Evolutionary conservation across 2,797 vertebrate genomes (phyloP).

Genomic region (Helostoma temminkii): DNA sequence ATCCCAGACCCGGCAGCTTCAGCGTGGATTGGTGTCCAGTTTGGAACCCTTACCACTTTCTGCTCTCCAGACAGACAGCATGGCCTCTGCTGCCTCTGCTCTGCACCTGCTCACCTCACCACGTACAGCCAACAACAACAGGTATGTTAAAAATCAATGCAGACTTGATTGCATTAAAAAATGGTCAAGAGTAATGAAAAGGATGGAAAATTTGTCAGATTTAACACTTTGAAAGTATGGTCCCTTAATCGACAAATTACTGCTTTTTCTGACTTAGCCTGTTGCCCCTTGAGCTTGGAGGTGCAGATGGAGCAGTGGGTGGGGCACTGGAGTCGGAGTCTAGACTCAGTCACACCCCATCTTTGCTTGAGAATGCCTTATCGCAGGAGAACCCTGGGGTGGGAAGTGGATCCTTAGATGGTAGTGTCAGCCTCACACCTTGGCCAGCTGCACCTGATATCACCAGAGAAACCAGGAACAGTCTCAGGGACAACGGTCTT

Average conservation of each 20-base stretch:
- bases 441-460: conserved; percentile 99
- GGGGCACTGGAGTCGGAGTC: conserved; percentile 80
- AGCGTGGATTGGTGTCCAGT: conserved; percentile 66
- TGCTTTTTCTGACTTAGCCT: conserved; percentile 68
- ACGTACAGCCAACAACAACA: conserved; percentile 78
- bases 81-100: conserved; percentile 95
- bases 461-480: conserved; percentile 95
- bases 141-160: conserved; percentile 52
- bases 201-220: not conserved
- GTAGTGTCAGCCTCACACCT: conserved; percentile 83
- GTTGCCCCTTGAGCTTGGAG: conserved; percentile 88
- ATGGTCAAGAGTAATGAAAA: not conserved
- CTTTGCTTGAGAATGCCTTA: conserved; percentile 90
- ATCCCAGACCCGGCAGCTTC: conserved; percentile 90
- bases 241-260: not conserved
- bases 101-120: conserved; percentile 92
- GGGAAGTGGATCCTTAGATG: conserved; percentile 77
- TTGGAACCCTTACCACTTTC: conserved; percentile 78
- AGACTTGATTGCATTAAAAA: not conserved
- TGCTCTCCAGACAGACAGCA: conserved; percentile 88
- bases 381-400: conserved; percentile 87
- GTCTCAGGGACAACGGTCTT: conserved; percentile 91
- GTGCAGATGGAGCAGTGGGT: conserved; percentile 65
- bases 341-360: conserved; percentile 88
- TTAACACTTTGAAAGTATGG: not conserved